Percentiles rank a stretch among this genome's conserved stretches.
Evolutionary conservation across 2,888 invertebrate species (phyloP).

Genomic region (Sphinx pinastri): DNA sequence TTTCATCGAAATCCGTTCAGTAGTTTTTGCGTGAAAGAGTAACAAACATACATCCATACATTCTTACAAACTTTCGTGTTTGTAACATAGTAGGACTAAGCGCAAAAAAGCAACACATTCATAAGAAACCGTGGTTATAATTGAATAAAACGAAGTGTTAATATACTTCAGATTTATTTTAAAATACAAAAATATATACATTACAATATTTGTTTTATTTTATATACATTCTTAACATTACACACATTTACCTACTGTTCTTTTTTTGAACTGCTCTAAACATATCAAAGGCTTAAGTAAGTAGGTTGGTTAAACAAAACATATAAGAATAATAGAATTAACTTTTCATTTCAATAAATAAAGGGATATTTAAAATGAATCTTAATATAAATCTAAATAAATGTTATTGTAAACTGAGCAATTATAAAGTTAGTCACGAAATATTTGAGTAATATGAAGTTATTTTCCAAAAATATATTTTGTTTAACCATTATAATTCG

Average conservation of each 20-base stretch:
- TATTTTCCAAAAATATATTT: neutral
- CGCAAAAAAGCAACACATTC: too few species aligned
- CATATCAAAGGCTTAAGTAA: neutral
- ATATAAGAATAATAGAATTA: neutral
- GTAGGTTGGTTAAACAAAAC: neutral
- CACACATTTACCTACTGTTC: neutral
- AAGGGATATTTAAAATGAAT: too few species aligned
- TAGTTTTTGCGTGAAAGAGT: too few species aligned
- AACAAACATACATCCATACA: too few species aligned
- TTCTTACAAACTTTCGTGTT: too few species aligned
- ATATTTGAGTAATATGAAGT: neutral
- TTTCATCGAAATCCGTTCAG: too few species aligned
- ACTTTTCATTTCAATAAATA: too few species aligned
- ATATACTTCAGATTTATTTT: neutral
- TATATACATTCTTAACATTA: slow-evolving; percentile 9
- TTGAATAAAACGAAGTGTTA: neutral
- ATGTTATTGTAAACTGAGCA: too few species aligned
- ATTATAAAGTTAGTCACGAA: neutral
- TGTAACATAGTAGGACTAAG: too few species aligned
- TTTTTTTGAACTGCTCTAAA: slow-evolving; percentile 2
- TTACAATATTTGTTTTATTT: slow-evolving; percentile 8
- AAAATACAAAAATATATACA: slow-evolving; percentile 3
- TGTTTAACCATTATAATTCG: neutral
- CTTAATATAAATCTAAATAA: too few species aligned
- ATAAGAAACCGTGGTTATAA: neutral